Evolutionary conservation across 1,140 invertebrate genomes (phyloP), one percentile per base, ranked within the genome.

Genomic region (Cotesia typhae): DNA sequence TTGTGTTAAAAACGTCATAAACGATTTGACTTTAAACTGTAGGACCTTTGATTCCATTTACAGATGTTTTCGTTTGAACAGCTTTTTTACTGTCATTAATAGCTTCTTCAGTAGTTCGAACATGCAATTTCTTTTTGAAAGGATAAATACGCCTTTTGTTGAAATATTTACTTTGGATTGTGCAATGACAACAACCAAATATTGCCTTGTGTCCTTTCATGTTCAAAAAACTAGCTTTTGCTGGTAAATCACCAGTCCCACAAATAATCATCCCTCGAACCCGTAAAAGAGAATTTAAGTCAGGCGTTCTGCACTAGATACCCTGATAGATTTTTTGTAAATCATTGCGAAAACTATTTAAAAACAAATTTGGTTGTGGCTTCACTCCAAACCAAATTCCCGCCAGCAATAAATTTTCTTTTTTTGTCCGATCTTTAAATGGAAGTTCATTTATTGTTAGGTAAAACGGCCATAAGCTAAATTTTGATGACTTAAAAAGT

Each of bases 371-470:
- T 55, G 53, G 12, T 12, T 55, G 53, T 14, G 53, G 53, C 53
- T 55, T 55, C 5, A 1, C 12, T 14, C 53, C 53, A 55, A 55
- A 55, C 53, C 53, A 55, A 55, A 55, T n/a, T 14, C 53, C 53
- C 17, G 12, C 53, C n/a, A n/a, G n/a, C n/a, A n/a, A n/a, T n/a
- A n/a, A n/a, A n/a, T n/a, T n/a, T n/a, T n/a, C n/a, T n/a, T 37
- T 38, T 14, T 69, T 35, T 4, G n/a, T 55, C 12, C 51, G 20
- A 10, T 57, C 37, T 69, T 9, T 57, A 55, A 37, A 55, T 59
- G 67, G 67, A 37, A 69, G 67, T 38, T 69, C 67, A 55, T 69
- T 69, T 55, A 55, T 69, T 6, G 55, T 35, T 12, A 69, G 55
- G 55, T 69, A 57, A 36, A 69, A 55, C n/a, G 67, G 67, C 52